Base-by-base conservation (phyloP, 2,888 invertebrate species). In the Nomada hirtipes region DNA sequence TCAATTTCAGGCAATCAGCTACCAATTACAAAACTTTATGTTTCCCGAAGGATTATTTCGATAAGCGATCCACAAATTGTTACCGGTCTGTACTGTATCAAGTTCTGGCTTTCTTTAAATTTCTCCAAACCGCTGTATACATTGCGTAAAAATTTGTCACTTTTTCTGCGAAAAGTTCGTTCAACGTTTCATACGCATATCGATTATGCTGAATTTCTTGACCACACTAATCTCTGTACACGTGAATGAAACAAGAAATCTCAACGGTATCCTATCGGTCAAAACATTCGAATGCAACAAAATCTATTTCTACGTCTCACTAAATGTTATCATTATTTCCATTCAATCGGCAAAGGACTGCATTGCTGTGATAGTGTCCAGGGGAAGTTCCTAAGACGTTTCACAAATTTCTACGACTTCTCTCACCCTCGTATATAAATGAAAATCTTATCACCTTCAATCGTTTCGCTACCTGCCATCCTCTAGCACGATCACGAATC, bases 381-480 rank as follows among this genome's bases (percentile, higher is more conserved):
- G 15, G 47, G 15, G 15, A 47, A 47, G 13, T 47, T 47, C 15
- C 13, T 1, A 47, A 15, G 47, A 20, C 4, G 18, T 4, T 26
- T 57, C 20, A 42, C 11, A 15, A 53, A 15, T 20, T 61, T n/a
- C 4, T 36, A 36, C 29, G 29, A 26, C 13, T 13, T 26, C 18
- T 55, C n/a, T 20, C 13, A 52, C 15, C 50, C 61, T 52, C 36
- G 1, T 36, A 13, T 52, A 44, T n/a, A 23, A 53, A 20, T 42
- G 20, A 79, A 68, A 67, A 73, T 44, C 23, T 42, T 4, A 44
- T 75, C 70, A 74, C 81, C 79, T 79, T 59, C 10, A 59, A 63
- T 63, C 7, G 18, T 36, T 47, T 57, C 42, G 23, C 15, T 11
- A 23, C n/a, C 57, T n/a, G 23, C 63, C 55, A 47, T 72, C 63